Evolutionary conservation across 1,140 invertebrate genomes (phyloP).

Genomic region (Cyclina sinensis): DNA sequence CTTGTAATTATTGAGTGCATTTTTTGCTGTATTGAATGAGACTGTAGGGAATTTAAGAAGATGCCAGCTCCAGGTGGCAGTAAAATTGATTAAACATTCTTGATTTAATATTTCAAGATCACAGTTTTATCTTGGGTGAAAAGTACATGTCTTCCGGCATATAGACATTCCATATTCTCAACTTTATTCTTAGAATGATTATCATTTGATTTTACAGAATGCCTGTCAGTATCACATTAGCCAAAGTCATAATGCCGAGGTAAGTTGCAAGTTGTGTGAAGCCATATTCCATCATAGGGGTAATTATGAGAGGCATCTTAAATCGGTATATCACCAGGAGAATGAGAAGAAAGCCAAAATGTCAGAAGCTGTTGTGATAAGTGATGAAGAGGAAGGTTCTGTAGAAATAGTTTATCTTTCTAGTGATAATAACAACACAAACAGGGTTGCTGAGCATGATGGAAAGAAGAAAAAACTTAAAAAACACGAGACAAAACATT

Average conservation of each 20-base stretch:
- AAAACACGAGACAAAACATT: not conserved
- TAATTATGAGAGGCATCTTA: conserved; percentile 6
- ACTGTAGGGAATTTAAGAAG: no score
- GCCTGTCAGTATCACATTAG: not conserved
- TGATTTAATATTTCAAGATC: no score
- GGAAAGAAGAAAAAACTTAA: no score
- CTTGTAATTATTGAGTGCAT: no score
- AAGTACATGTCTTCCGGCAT: no score
- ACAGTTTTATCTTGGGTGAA: no score
- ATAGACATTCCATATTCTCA: no score
- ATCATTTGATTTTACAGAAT: conserved; percentile 6
- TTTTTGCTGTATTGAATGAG: no score
- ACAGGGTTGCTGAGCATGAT: not conserved
- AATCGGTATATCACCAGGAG: not conserved
- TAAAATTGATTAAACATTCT: no score
- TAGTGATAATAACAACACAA: not conserved
- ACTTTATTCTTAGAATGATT: no score
- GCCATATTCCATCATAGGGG: not conserved
- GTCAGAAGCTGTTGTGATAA: conserved; percentile 1
- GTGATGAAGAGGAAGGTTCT: conserved; percentile 24
- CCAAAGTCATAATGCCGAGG: not conserved
- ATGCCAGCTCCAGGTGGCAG: no score
- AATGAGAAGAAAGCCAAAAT: not conserved
- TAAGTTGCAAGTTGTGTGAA: not conserved
- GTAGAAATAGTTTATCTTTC: not conserved